Evolutionary conservation across 2,888 invertebrate species (phyloP), one percentile per base, ranked within the genome.

Genomic region (Cantharis rustica): DNA sequence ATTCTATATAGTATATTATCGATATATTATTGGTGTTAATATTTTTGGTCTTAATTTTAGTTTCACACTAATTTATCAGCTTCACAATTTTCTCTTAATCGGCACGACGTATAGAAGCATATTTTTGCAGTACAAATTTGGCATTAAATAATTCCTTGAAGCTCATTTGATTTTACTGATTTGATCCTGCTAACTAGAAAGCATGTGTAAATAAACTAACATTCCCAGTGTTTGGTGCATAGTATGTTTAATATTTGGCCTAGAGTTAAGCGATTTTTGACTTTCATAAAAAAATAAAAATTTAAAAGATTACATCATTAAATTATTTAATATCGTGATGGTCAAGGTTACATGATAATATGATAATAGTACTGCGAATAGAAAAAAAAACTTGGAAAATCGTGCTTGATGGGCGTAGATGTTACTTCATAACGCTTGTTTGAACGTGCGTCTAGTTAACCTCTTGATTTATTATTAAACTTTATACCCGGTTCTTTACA

Each of bases 391-490:
- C 81, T 79, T 78, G 80, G 10, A 84, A 84, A 85, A 85, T 87
- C 87, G 87, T 87, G 88, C 85, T 84, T 84, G 80, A 80, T 81
- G 84, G 88, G 87, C 87, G 88, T 86, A 82, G 86, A 85, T 84
- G 84, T 83, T 85, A 85, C 87, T 86, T 87, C 86, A 85, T 86
- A 85, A 86, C 84, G 83, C 82, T 73, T 82, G 83, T 83, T 84
- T 81, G 75, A 80, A 82, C 82, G 82, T 82, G 82, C 87, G 87
- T 87, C 87, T 87, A 86, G 87, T 88, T 88, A 88, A 86, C 86
- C 86, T 85, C 86, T 85, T 87, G 87, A 88, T 88, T 88, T 88
- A 87, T 87, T 84, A 77, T 68, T 47, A 47, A 47, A 61, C 27
- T 27, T 64, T 13, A 23, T 66, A 66, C 20, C 70, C 64, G 69